These are phyloP conservation scores for Quadroppia sp. DNA, from an alignment of 2,888 invertebrate species.

Conservation along the genomic window DNA sequence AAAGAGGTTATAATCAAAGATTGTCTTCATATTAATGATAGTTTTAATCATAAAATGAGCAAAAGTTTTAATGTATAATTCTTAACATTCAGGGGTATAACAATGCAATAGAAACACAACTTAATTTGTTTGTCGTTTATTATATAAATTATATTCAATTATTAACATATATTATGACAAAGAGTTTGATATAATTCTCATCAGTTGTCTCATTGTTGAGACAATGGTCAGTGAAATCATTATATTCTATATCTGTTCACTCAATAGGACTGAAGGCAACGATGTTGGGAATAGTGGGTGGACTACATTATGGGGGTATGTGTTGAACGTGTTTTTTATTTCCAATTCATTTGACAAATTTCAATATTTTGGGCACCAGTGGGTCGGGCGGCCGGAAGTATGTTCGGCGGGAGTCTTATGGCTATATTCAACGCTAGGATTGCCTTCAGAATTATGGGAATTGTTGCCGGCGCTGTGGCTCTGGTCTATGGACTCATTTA, in stretches of 20 bases:
- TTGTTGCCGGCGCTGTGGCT: constrained; percentile 67
- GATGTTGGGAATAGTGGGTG: constrained; percentile 77
- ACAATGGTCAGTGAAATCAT: too few relatives aligned
- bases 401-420: constrained; percentile 71
- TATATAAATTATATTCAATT: too few relatives aligned
- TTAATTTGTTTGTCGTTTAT: too few relatives aligned
- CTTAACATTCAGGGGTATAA: too few relatives aligned
- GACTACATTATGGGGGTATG: constrained; percentile 71
- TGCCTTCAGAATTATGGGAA: constrained; percentile 73
- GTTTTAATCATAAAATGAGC: too few relatives aligned
- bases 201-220: too few relatives aligned
- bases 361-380: constrained; percentile 42
- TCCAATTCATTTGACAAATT: constrained; percentile 5
- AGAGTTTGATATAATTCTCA: too few relatives aligned
- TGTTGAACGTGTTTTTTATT: background rate
- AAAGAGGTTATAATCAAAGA: too few relatives aligned
- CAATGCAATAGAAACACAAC: too few relatives aligned
- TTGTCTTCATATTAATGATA: too few relatives aligned
- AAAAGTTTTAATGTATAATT: too few relatives aligned
- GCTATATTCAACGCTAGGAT: constrained; percentile 70
- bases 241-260: background rate
- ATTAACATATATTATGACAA: too few relatives aligned
- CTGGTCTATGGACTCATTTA: constrained; percentile 67
- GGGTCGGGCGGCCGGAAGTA: constrained; percentile 76
- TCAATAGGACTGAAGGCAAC: constrained; percentile 65